phyloP scores from a whole-genome alignment of 2,113 vertebrate species.

The Cyanoramphus novaezelandiae region DNA sequence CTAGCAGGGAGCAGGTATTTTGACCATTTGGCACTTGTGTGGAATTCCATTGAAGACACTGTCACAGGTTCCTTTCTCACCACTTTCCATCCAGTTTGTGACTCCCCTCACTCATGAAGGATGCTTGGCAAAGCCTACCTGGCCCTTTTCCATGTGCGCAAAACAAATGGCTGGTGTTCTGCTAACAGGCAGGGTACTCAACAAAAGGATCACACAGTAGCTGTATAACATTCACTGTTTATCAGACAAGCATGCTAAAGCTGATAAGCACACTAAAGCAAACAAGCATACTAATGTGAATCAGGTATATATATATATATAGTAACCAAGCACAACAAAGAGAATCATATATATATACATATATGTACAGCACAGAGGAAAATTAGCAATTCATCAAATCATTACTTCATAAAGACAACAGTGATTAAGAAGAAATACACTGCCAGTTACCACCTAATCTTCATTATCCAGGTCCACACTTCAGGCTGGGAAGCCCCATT shows the following conservation, averaged over 20 bases:
- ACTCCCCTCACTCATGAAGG: background rate
- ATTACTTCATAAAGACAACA: background rate
- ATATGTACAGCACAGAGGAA: background rate
- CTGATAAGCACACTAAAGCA: background rate
- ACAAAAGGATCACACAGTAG: background rate
- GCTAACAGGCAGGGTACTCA: background rate
- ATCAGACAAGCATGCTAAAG: background rate
- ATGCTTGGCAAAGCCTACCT: background rate
- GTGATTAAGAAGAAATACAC: background rate
- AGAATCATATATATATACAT: background rate
- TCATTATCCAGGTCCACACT: background rate
- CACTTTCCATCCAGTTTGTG: background rate
- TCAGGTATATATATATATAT: background rate
- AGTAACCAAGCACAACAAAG: background rate
- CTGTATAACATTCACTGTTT: background rate
- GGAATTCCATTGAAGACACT: background rate
- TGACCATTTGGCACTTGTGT: rapidly evolving
- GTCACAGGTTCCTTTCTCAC: background rate
- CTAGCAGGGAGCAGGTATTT: background rate
- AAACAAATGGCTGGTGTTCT: background rate
- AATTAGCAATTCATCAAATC: background rate
- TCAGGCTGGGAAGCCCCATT: background rate
- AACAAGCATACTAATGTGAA: background rate
- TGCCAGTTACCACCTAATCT: background rate
- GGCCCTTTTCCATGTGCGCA: background rate